Base-by-base conservation (phyloP, 2,888 invertebrate genomes). In the Perizoma affinitatum region DNA sequence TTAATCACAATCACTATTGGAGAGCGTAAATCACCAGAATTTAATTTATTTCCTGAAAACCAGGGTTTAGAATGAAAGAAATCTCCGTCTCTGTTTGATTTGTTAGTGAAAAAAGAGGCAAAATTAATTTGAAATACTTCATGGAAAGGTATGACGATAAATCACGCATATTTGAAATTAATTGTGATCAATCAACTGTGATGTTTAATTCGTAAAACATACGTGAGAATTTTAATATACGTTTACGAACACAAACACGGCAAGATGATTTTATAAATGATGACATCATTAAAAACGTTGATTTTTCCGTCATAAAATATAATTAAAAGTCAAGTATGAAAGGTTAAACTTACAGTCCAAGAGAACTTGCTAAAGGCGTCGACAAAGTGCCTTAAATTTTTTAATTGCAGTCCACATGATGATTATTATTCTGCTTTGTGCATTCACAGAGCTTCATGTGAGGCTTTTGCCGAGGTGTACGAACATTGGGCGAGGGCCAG, bases 361-460 rank as follows among this genome's bases (percentile, higher is more conserved):
- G 76, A 71, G 72, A 69, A 71, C 70, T 73, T 69, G 70, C 72
- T 72, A 83, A 85, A 83, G 84, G 79, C 76, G 71, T 76, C 75
- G 69, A 79, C 87, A 90, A 90, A 91, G 90, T 91, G 90, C 90
- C 91, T 91, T 86, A 89, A 90, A 86, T 89, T 88, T 90, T 92
- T 92, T 92, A 91, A 92, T 91, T 92, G 90, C 91, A 72, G 76
- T 76, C 82, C 80, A 86, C 84, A 83, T 86, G 87, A 85, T 88
- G 85, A 84, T 90, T 89, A 90, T 90, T 89, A 87, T 88, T 78
- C 84, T 82, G 83, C 88, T 91, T 91, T 91, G 90, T 91, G 88
- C 86, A 86, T 90, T 86, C 84, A 85, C 75, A 78, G 82, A 79
- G 83, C 81, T 78, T 82, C 84, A 84, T 83, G 80, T 86, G 81